These are phyloP conservation scores for Acropora yongei DNA, from an alignment of 64 coral and sea anemone species.

Conservation along the genomic window DNA sequence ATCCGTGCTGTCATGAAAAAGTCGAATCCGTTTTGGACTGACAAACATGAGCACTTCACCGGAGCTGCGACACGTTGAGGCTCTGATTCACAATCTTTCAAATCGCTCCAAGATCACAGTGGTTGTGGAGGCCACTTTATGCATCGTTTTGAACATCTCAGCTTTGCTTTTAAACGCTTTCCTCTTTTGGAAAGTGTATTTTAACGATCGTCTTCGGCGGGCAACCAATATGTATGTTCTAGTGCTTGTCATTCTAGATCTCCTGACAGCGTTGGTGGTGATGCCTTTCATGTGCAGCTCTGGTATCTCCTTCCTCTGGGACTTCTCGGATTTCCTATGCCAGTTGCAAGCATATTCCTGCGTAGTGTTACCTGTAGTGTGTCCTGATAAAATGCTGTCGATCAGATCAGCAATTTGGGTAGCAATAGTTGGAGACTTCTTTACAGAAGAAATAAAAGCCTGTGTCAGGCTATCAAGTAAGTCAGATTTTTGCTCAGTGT, in stretches of 20 bases:
- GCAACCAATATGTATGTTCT: background rate
- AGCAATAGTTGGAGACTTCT: too few species aligned
- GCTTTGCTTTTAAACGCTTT: background rate
- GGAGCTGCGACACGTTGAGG: too few species aligned
- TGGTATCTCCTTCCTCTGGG: too few species aligned
- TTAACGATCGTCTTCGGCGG: slow-evolving; percentile 7
- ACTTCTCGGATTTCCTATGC: background rate
- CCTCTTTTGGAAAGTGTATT: slow-evolving; percentile 6
- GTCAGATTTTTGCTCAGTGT: too few species aligned
- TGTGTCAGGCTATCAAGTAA: too few species aligned
- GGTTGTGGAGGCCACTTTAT: background rate
- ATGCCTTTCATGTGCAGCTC: too few species aligned
- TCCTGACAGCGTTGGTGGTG: background rate
- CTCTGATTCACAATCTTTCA: background rate
- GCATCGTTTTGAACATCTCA: background rate
- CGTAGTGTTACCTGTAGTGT: too few species aligned
- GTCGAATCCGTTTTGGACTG: too few species aligned
- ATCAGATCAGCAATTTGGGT: too few species aligned
- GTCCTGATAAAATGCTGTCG: too few species aligned
- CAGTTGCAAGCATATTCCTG: slow-evolving; percentile 8
- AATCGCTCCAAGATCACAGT: background rate
- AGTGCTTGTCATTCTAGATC: background rate
- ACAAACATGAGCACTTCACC: too few species aligned
- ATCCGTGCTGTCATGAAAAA: background rate
- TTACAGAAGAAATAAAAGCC: too few species aligned